These are phyloP conservation scores for Oreotrochilus melanogaster DNA, from an alignment of 2,113 vertebrate species.

Conservation along the genomic window DNA sequence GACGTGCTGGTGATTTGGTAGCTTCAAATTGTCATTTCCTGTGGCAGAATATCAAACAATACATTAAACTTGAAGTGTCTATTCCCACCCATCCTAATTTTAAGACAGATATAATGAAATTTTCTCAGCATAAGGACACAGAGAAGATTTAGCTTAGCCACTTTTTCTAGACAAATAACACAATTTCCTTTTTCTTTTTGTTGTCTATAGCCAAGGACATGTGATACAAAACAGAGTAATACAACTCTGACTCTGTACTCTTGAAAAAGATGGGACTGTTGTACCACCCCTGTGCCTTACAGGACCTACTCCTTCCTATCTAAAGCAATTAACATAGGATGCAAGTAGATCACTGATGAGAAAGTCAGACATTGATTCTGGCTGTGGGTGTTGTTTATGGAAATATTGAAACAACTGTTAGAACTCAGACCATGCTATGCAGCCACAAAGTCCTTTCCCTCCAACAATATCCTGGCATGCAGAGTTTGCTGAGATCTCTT, in stretches of 20 bases:
- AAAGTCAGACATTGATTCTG: neutral
- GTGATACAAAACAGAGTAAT: neutral
- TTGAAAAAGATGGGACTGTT: neutral
- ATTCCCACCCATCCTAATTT: neutral
- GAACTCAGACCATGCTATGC: neutral
- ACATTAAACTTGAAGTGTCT: neutral
- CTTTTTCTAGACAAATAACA: neutral
- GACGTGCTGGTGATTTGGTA: neutral
- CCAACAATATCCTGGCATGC: neutral
- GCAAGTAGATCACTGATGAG: neutral
- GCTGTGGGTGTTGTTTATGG: neutral
- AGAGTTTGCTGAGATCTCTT: neutral
- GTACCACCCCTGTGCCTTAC: rapidly evolving
- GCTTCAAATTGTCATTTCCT: neutral
- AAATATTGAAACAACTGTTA: neutral
- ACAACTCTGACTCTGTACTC: neutral
- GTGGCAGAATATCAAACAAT: neutral
- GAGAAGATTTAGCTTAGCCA: neutral
- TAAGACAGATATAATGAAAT: neutral
- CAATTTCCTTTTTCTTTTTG: neutral
- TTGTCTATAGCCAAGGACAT: neutral
- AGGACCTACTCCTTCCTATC: neutral
- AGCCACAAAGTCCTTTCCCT: neutral
- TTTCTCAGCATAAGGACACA: neutral
- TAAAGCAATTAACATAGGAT: neutral